These are phyloP conservation scores for Ceratina calcarata DNA, from an alignment of 1,140 invertebrate species.

Conservation along the genomic window DNA sequence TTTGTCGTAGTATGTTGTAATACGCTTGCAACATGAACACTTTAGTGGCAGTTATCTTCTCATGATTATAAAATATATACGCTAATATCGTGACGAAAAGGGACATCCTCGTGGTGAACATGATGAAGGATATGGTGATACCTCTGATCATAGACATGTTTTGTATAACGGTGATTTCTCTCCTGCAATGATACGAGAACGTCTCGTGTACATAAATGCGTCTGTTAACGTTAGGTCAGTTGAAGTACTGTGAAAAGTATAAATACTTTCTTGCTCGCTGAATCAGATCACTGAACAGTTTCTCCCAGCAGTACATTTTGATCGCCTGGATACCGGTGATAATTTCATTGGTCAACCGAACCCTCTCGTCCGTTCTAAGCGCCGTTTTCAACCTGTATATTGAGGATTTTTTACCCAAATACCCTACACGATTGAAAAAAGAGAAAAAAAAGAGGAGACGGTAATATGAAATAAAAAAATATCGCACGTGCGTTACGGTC, in stretches of 20 bases:
- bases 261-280: slow-evolving; percentile 78
- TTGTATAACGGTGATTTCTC: slow-evolving; percentile 86
- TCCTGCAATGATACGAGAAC: slow-evolving; percentile 73
- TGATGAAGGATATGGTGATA: slow-evolving; percentile 85
- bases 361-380: slow-evolving; percentile 81
- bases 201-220: not conserved
- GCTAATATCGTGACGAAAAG: slow-evolving; percentile 90
- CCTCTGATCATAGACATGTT: slow-evolving; percentile 85
- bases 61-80: slow-evolving; percentile 85
- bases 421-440: slow-evolving; percentile 78
- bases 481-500: too few relatives aligned
- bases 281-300: slow-evolving; percentile 88
- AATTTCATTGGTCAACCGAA: slow-evolving; percentile 92
- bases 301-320: slow-evolving; percentile 96
- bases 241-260: not conserved
- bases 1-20: slow-evolving; percentile 86
- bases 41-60: slow-evolving; percentile 86
- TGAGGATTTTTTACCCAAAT: slow-evolving; percentile 86
- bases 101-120: slow-evolving; percentile 88
- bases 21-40: slow-evolving; percentile 88
- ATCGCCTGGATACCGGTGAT: slow-evolving; percentile 90
- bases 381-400: slow-evolving; percentile 58
- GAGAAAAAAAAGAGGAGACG: not conserved
- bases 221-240: not conserved
- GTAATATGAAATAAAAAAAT: slow-evolving; percentile 14